These are phyloP conservation scores for Polia nebulosa DNA, from an alignment of 2,888 invertebrate species.

Conservation along the genomic window DNA sequence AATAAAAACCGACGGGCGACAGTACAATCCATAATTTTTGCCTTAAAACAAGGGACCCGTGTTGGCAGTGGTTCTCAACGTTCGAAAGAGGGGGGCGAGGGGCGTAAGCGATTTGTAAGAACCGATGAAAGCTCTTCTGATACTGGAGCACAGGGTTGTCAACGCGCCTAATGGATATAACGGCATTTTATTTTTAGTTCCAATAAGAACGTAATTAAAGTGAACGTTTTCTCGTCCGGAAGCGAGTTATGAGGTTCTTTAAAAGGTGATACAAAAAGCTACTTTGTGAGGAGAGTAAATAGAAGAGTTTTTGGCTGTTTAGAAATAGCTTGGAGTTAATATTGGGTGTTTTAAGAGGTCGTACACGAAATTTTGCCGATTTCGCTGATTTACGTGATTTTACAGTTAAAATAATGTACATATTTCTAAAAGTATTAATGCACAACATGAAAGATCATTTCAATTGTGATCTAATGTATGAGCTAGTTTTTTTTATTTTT, in stretches of 20 bases:
- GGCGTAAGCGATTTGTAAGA: slow-evolving; percentile 87
- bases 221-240: slow-evolving; percentile 58
- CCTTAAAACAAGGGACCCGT: slow-evolving; percentile 74
- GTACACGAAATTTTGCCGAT: too few relatives aligned
- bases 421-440: too few relatives aligned
- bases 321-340: slow-evolving; percentile 24
- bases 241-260: slow-evolving; percentile 59
- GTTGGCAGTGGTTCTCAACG: slow-evolving; percentile 70
- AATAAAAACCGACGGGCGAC: slow-evolving; percentile 64
- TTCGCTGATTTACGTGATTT: too few relatives aligned
- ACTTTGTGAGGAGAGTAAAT: slow-evolving; percentile 36
- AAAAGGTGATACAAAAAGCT: slow-evolving; percentile 55
- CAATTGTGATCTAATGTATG: too few relatives aligned
- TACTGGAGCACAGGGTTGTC: slow-evolving; percentile 86
- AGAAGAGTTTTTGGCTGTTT: slow-evolving; percentile 31
- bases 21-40: slow-evolving; percentile 78
- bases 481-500: too few relatives aligned
- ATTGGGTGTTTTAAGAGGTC: not conserved
- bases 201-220: slow-evolving; percentile 65
- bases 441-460: too few relatives aligned
- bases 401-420: too few relatives aligned
- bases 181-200: slow-evolving; percentile 66
- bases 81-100: slow-evolving; percentile 65
- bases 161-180: slow-evolving; percentile 76
- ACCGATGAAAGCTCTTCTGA: slow-evolving; percentile 87